Conservation (phyloP, 1,140 invertebrate genomes). For the Drosophila pseudoobscura region DNA sequence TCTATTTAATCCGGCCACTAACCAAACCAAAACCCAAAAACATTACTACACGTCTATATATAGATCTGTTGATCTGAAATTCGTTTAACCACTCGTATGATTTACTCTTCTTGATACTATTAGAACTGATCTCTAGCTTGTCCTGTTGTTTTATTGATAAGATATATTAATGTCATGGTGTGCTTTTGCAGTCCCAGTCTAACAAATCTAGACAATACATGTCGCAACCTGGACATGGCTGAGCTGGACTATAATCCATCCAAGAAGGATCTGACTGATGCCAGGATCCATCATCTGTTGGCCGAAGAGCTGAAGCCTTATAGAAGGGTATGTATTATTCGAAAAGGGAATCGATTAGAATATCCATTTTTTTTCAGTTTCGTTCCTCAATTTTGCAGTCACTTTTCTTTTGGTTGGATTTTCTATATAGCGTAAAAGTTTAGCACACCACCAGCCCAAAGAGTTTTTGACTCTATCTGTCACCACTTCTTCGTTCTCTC, state of each 20-base stretch:
- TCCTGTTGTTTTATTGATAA: not conserved
- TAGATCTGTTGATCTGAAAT: conserved; percentile 58
- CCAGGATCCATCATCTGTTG: conserved; percentile 95
- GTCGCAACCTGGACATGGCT: conserved; percentile 95
- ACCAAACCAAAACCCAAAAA: conserved; percentile 1
- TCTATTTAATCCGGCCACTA: conserved; percentile 15
- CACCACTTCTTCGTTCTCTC: conserved; percentile 12
- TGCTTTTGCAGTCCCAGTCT: conserved; percentile 87
- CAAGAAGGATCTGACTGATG: conserved; percentile 95
- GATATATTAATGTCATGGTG: conserved; percentile 9
- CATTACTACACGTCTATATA: conserved; percentile 3
- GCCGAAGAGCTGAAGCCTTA: conserved; percentile 95
- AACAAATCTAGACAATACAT: conserved; percentile 90
- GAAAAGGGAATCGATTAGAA: not conserved
- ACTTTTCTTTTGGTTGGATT: conserved; percentile 42
- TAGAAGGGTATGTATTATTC: conserved; percentile 88
- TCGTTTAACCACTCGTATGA: conserved; percentile 59
- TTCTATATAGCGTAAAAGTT: conserved; percentile 35
- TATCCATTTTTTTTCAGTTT: not conserved
- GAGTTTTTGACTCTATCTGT: conserved; percentile 20
- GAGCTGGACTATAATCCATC: conserved; percentile 96
- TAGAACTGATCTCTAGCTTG: not conserved
- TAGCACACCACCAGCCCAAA: conserved; percentile 27
- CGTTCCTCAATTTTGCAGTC: not conserved
- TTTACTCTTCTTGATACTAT: not conserved